Base-by-base conservation (phyloP, 2,888 invertebrate genomes). In the Cephus spinipes region DNA sequence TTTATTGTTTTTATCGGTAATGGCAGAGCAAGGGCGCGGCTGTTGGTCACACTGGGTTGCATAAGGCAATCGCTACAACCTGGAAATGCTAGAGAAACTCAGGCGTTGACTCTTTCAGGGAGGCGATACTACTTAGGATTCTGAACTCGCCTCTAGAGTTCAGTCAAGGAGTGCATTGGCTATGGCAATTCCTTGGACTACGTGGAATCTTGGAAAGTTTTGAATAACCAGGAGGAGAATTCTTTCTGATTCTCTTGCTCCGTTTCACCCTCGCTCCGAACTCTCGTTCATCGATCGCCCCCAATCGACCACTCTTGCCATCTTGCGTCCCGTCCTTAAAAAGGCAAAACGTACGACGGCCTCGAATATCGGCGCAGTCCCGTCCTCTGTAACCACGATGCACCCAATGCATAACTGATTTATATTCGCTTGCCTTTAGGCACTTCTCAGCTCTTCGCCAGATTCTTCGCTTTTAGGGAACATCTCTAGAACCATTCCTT, bases 281-380 rank as follows among this genome's bases (percentile, higher is more conserved):
- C 89, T 88, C 87, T 87, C 90, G 88, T 89, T 89, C 90, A 90
- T 90, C 90, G 90, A 90, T 90, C 90, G 90, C 85, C 89, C 90
- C 90, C 89, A 88, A 90, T 90, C 89, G 88, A 87, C 88, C 87
- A 85, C 88, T 87, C 84, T 86, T 86, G 81, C 87, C 86, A 87
- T 86, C 87, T 87, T 87, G 85, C 80, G 79, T 79, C 84, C 84
- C 83, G 83, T 84, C 84, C 86, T 87, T 84, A 84, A 86, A 85
- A 85, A 55, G 55, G 55, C 55, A 40, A 40, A 23, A 40, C 23
- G 15, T 40, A 23, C 23, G 55, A 55, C 55, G 23, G 23, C 55
- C 55, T 55, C 55, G 9, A 55, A 55, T 23, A 55, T 9, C 23
- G 23, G 23, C 55, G 55, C 55, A 55, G 15, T 55, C 15, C 55